phyloP scores from a whole-genome alignment of 2,113 vertebrate genomes.

The Pteruthius melanotis region DNA sequence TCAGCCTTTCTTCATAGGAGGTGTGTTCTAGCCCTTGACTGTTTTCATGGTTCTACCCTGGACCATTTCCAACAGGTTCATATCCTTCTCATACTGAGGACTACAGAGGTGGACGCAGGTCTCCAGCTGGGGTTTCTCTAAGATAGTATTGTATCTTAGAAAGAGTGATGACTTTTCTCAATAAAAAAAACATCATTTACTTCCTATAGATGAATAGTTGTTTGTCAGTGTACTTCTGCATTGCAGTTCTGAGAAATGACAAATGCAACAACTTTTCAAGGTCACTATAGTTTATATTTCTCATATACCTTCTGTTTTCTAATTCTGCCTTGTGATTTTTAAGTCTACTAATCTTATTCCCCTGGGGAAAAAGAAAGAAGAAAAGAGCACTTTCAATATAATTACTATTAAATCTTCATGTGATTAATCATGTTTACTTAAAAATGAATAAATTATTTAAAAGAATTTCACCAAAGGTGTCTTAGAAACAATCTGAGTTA shows the following conservation, averaged over 20 bases:
- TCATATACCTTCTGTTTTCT: not conserved
- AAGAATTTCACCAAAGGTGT: not conserved
- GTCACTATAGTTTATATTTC: not conserved
- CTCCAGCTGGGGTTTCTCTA: not conserved
- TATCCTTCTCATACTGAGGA: not conserved
- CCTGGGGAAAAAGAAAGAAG: accelerated
- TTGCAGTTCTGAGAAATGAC: not conserved
- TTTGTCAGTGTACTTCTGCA: not conserved
- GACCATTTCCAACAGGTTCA: not conserved
- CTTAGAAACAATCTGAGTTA: not conserved
- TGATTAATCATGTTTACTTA: not conserved
- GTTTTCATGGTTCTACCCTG: not conserved
- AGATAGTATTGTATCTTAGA: not conserved
- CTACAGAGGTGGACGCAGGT: not conserved
- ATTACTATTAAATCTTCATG: not conserved
- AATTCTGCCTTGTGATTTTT: not conserved
- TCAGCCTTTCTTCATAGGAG: not conserved
- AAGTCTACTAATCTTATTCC: not conserved
- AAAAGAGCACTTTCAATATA: not conserved
- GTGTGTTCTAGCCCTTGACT: accelerated
- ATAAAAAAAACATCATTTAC: not conserved
- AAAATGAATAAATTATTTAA: not conserved
- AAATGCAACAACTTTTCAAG: not conserved
- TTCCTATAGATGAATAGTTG: not conserved
- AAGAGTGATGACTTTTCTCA: not conserved